Percentiles rank a stretch among this genome's conserved stretches.
Conservation (phyloP, 1,140 invertebrate species). For the Eriocheir sinensis region DNA sequence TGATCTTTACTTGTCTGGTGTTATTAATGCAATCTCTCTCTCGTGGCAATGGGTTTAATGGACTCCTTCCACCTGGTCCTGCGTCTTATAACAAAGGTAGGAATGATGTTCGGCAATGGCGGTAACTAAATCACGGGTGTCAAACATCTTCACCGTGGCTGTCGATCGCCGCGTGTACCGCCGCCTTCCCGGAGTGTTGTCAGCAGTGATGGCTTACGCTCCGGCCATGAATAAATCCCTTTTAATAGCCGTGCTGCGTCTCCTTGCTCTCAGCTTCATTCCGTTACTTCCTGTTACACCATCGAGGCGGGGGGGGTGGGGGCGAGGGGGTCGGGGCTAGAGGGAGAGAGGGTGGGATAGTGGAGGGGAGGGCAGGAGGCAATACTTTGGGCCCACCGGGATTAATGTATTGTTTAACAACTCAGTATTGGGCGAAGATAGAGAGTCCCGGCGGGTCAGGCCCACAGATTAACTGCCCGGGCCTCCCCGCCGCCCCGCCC, state of each 20-base stretch:
- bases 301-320: background rate
- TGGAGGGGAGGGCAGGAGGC: background rate
- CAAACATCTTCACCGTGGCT: background rate
- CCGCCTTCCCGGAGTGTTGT: no score
- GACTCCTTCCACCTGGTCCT: background rate
- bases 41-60: background rate
- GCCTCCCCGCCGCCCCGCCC: background rate
- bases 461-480: slow-evolving; percentile 58
- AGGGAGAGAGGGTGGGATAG: background rate
- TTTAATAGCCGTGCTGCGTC: background rate
- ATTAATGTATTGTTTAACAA: slow-evolving; percentile 63
- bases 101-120: background rate
- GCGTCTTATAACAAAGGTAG: background rate
- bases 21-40: no score
- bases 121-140: background rate
- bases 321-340: background rate
- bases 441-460: slow-evolving; percentile 42
- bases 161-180: no score
- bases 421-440: slow-evolving; percentile 58
- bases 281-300: background rate
- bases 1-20: no score
- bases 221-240: no score
- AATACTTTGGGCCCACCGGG: background rate
- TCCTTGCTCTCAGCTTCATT: background rate
- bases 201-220: background rate